Evolutionary conservation across 2,797 vertebrate species (phyloP).

Genomic region (Nannoperca obscura): DNA sequence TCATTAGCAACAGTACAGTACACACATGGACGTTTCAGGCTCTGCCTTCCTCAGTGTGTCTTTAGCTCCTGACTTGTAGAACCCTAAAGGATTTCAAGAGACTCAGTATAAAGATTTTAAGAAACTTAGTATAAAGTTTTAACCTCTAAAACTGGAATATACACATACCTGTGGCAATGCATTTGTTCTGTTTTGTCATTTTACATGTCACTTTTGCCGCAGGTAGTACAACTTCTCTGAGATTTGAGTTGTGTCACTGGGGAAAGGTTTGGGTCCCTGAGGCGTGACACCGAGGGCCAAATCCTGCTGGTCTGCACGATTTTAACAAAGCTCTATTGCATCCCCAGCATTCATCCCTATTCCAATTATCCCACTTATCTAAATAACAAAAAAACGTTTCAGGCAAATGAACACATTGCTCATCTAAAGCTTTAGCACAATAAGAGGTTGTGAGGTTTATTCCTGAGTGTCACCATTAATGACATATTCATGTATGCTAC

Average conservation of each 20-base stretch:
- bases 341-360: slow-evolving; percentile 56
- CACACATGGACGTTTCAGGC: neutral
- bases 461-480: slow-evolving; percentile 79
- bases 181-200: neutral
- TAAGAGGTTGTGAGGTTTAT: slow-evolving; percentile 61
- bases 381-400: slow-evolving; percentile 76
- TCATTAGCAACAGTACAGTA: slow-evolving; percentile 29
- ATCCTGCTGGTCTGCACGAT: slow-evolving; percentile 51
- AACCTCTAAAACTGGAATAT: neutral
- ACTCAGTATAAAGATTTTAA: neutral
- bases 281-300: slow-evolving; percentile 32
- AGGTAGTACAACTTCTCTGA: neutral
- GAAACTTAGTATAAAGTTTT: neutral
- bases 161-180: neutral
- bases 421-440: slow-evolving; percentile 67
- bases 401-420: slow-evolving; percentile 67
- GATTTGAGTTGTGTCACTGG: neutral
- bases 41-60: neutral
- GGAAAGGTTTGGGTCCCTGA: slow-evolving; percentile 1
- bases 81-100: neutral
- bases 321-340: slow-evolving; percentile 47
- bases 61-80: neutral
- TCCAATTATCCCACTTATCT: slow-evolving; percentile 79
- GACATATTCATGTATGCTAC: slow-evolving; percentile 78
- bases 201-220: neutral